Evolutionary conservation across 2,797 vertebrate species (phyloP), one percentile per base, ranked within the genome.

Genomic region (Sebastes oblongus): DNA sequence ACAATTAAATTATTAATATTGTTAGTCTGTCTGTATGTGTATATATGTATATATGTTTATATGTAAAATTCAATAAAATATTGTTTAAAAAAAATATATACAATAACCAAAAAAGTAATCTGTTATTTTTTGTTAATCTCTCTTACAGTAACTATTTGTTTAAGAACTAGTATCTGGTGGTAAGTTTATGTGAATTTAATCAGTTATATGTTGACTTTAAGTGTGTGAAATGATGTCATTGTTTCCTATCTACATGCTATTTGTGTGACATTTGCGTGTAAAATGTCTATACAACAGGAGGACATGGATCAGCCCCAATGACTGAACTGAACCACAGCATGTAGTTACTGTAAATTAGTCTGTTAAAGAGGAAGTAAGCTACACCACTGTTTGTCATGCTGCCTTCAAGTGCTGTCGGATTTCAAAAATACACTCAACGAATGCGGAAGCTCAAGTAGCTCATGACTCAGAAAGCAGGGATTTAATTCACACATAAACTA

Each of bases 281-380:
- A 46, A 16, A 46, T 46, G 14, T 46, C 39, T 46, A 39, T 14
- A 46, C 42, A 46, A 46, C 42, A 46, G 6, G 4, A 3, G 11
- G 65, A 39, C 14, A 20, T 34, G 16, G 10, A 29, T 42, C n/a
- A 42, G 18, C 52, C 73, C 46, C 34, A 79, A 1, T 68, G 50
- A 52, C 50, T 12, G 50, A 42, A 64, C 8, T 12, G 50, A 36
- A 64, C 8, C 12, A 3, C 54, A 58, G 4, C n/a, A 14, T 58
- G 13, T 30, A 24, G 55, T 72, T 22, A 65, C 73, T 64, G 80
- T 69, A 81, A 87, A 74, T 56, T 11, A 62, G 46, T 8, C 52
- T 5, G 29, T 36, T 36, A 36, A 68, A 61, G 60, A 83, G 88
- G 88, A 92, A 88, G 89, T 81, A 60, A 66, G 16, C 34, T 3